Evolutionary conservation across 2,888 invertebrate species (phyloP).

Genomic region (Agonopterix subpropinquella): DNA sequence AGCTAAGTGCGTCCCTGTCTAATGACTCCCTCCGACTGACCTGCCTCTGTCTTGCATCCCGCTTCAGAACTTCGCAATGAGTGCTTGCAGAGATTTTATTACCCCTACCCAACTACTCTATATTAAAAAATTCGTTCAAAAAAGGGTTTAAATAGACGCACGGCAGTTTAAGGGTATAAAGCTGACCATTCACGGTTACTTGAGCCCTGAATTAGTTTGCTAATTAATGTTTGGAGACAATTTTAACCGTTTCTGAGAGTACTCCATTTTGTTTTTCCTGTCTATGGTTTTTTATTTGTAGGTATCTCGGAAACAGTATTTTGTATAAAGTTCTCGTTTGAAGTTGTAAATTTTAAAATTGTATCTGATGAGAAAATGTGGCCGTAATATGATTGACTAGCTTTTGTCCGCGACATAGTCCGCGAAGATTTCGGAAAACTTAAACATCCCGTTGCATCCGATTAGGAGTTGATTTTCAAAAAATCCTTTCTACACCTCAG

Average conservation of each 20-base stretch:
- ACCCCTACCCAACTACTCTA: conserved; percentile 71
- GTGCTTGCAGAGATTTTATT: conserved; percentile 74
- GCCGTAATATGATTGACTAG: no score
- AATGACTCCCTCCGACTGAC: conserved; percentile 66
- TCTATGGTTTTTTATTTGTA: neutral
- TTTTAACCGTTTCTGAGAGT: conserved; percentile 24
- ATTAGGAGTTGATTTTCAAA: no score
- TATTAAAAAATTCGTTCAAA: conserved; percentile 51
- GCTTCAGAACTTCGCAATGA: conserved; percentile 74
- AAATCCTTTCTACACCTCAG: no score
- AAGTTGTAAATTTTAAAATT: no score
- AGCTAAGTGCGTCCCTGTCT: conserved; percentile 43
- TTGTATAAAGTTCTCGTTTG: no score
- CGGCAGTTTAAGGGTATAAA: conserved; percentile 55
- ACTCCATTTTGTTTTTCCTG: neutral
- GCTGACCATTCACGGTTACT: conserved; percentile 66
- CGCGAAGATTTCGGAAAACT: no score
- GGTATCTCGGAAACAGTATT: no score
- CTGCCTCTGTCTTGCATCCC: conserved; percentile 70
- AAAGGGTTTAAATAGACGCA: conserved; percentile 58
- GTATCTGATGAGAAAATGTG: no score
- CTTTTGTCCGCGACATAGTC: no score
- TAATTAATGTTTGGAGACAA: conserved; percentile 64
- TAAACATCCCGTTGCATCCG: no score
- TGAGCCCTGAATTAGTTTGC: conserved; percentile 59